Base-by-base conservation (phyloP, 2,113 vertebrate genomes). In the Mionectes macconnelli region DNA sequence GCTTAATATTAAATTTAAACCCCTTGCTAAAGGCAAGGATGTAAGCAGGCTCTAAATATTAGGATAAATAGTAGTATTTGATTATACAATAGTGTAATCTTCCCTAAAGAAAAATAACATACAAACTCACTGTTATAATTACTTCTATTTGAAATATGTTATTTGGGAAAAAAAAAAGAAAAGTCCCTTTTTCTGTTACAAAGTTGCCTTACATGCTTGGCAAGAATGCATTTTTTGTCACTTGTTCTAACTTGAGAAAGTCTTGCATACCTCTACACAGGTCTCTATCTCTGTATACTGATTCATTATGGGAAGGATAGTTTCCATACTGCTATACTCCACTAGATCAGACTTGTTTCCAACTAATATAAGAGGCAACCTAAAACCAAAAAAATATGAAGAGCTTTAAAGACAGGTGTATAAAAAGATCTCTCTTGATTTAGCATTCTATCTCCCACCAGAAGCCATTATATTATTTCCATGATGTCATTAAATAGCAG, bases 261-360 rank as follows among this genome's bases (percentile, higher is more conserved):
- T 30, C 81, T 76, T 78, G 37, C 97, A 96, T 98, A 99, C 99
- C 99, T 99, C 99, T 77, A 99, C 99, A 94, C 99, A 99, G 2
- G 99, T 99, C 98, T 99, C 99, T 91, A 99, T 99, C 90, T 99
- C 99, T 89, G 99, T 99, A 84, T 99, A 99, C 88, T 99, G 99
- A 97, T 99, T 99, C 99, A 99, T 99, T 95, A 99, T 99, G 84
- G 99, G 99, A 87, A 99, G 98, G 94, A 99, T 99, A 86, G 99
- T 99, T 97, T 99, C 99, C 99, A 99, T 99, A 96, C 99, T 99
- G 97, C 99, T 99, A 91, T 99, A 99, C 85, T 99, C 99, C 96
- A 99, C 99, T 90, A 99, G 97, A 98, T 99, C 99, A 9, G 99
- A 99, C 94, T 99, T 99, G 97, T 99, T 99, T 72, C 99, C 99